A percentile compares a stretch with the other conserved stretches of the same genome.
phyloP scores from a whole-genome alignment of 2,797 vertebrate genomes.

The Molossus alvarezi region DNA sequence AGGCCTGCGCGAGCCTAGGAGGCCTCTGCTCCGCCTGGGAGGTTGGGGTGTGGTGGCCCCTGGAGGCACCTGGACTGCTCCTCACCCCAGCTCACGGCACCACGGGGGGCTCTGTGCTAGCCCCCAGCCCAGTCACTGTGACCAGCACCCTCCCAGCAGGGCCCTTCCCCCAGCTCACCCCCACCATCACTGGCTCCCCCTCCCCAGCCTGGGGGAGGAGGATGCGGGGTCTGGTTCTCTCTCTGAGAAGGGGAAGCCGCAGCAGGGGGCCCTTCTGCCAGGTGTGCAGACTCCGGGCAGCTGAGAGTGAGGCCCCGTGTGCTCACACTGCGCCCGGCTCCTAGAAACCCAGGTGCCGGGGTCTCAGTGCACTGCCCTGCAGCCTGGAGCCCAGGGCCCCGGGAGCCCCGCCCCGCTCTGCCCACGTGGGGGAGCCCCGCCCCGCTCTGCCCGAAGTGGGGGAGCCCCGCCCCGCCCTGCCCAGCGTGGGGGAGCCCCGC shows the following conservation, averaged over 20 bases:
- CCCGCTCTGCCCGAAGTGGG: too few species aligned
- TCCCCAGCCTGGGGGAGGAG: neutral
- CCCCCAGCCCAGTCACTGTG: rapidly evolving
- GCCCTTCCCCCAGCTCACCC: neutral
- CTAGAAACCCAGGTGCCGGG: neutral
- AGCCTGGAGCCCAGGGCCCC: rapidly evolving
- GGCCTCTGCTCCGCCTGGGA: neutral
- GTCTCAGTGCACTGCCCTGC: neutral
- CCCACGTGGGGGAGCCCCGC: too few species aligned
- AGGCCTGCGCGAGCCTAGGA: neutral
- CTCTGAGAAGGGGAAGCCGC: rapidly evolving
- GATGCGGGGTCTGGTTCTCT: neutral
- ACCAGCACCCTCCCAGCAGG: neutral
- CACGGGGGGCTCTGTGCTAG: neutral
- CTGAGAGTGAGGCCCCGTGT: neutral
- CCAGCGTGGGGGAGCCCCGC: rapidly evolving
- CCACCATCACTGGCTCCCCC: rapidly evolving
- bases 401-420: neutral
- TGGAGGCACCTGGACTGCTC: neutral
- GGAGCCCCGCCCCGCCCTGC: neutral
- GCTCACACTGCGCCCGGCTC: neutral
- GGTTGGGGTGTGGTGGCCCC: neutral
- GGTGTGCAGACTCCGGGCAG: rapidly evolving
- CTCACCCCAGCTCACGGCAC: neutral
- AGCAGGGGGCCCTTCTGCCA: neutral